Percentiles rank a stretch among this genome's conserved stretches.
Evolutionary conservation across 2,797 vertebrate genomes (phyloP).

Genomic region (Sylvia borin): DNA sequence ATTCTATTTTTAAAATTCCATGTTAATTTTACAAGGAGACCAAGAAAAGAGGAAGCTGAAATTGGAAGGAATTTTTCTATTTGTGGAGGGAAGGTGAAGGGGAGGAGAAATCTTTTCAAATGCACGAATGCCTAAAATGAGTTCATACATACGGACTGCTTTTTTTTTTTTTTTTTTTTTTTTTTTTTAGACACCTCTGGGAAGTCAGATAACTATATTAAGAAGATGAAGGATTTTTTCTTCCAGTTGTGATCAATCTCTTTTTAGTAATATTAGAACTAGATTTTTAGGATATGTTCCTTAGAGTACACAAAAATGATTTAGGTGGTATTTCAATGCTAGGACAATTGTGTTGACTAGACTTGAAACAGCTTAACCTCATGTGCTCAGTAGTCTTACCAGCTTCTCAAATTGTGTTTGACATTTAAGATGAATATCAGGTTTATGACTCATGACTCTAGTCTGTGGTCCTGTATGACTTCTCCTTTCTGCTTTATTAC

Average conservation of each 20-base stretch:
- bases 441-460: not conserved
- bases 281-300: not conserved
- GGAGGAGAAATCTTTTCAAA: not conserved
- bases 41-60: not conserved
- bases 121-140: not conserved
- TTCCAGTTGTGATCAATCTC: not conserved
- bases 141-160: not conserved
- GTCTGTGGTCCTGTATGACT: not conserved
- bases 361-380: not conserved
- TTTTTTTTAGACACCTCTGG: not conserved
- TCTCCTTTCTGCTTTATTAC: not conserved
- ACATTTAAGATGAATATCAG: not conserved
- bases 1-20: constrained; percentile 1
- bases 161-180: not conserved
- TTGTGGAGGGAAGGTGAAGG: not conserved
- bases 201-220: not conserved
- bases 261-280: not conserved
- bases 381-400: not conserved
- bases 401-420: not conserved
- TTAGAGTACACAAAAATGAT: not conserved
- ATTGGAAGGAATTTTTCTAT: not conserved
- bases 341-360: not conserved
- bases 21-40: constrained; percentile 8
- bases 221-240: not conserved
- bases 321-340: not conserved